These are phyloP conservation scores for Thyatira batis DNA, from an alignment of 2,888 invertebrate species.

Conservation along the genomic window DNA sequence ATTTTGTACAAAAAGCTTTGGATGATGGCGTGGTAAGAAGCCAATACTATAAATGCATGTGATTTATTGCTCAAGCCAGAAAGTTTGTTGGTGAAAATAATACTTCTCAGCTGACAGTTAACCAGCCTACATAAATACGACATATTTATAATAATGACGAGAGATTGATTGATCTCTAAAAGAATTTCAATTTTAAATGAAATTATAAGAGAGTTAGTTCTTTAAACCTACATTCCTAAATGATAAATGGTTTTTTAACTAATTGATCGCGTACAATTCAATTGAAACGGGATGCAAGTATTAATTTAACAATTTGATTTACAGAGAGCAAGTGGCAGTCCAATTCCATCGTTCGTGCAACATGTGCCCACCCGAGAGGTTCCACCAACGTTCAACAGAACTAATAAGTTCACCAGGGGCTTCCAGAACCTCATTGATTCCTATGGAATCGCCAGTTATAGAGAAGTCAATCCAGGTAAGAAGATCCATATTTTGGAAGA, in stretches of 20 bases:
- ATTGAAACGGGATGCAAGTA: too few species aligned
- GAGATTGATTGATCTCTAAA: too few species aligned
- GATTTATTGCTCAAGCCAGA: background rate
- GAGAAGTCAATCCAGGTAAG: constrained; percentile 92
- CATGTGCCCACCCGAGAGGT: constrained; percentile 87
- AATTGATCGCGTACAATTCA: background rate
- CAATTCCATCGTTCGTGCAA: constrained; percentile 92
- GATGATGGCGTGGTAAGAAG: constrained; percentile 89
- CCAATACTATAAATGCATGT: background rate
- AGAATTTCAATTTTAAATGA: too few species aligned
- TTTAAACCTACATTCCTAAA: too few species aligned
- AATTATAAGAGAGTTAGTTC: too few species aligned
- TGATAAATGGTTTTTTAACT: too few species aligned
- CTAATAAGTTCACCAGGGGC: constrained; percentile 92
- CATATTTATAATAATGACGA: too few species aligned
- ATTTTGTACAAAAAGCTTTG: constrained; percentile 88
- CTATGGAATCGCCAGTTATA: constrained; percentile 92
- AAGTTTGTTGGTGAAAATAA: too few species aligned
- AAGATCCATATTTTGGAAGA: too few species aligned
- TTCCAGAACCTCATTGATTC: constrained; percentile 94
- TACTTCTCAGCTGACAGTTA: too few species aligned
- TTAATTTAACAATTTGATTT: constrained; percentile 15
- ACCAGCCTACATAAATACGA: too few species aligned
- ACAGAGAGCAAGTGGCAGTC: constrained; percentile 87
- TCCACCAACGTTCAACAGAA: constrained; percentile 92